These are phyloP conservation scores for Tineola bisselliella DNA, from an alignment of 2,888 invertebrate species.

Conservation along the genomic window DNA sequence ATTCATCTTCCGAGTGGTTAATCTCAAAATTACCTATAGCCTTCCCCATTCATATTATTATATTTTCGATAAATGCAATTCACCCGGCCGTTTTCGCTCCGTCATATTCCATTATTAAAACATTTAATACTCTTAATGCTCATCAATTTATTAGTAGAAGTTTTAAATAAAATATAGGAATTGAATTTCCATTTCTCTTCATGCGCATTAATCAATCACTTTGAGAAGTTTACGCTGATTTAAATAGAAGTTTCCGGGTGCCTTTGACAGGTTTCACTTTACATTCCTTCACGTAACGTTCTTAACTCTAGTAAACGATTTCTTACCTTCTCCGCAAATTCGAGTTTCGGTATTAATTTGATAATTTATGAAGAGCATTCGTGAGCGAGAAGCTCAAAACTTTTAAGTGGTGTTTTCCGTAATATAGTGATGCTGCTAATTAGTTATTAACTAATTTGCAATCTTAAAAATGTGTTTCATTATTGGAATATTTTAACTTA, in stretches of 20 bases:
- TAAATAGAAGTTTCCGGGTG: conserved; percentile 10
- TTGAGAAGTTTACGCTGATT: conserved; percentile 10
- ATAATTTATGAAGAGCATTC: neutral
- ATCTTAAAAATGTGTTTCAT: too few relatives aligned
- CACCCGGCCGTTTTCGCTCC: neutral
- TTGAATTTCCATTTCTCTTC: conserved; percentile 6
- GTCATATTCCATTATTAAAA: neutral
- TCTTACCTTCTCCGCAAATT: neutral
- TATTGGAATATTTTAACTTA: too few relatives aligned
- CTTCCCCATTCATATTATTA: neutral
- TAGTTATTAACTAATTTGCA: neutral
- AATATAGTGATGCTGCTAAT: neutral
- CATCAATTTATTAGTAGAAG: neutral
- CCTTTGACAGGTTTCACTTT: conserved; percentile 11
- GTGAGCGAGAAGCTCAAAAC: neutral
- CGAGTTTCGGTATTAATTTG: conserved; percentile 3
- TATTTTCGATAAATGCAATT: neutral
- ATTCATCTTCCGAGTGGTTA: too few relatives aligned
- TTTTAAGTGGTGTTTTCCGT: neutral
- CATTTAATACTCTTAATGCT: neutral
- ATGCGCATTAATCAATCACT: conserved; percentile 10
- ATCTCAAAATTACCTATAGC: too few relatives aligned
- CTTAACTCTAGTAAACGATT: conserved; percentile 1
- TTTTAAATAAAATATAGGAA: conserved; percentile 10
- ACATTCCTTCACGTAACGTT: conserved; percentile 1